These are phyloP conservation scores for Dasyprocta punctata DNA, from an alignment of 2,113 vertebrate species.

Conservation along the genomic window DNA sequence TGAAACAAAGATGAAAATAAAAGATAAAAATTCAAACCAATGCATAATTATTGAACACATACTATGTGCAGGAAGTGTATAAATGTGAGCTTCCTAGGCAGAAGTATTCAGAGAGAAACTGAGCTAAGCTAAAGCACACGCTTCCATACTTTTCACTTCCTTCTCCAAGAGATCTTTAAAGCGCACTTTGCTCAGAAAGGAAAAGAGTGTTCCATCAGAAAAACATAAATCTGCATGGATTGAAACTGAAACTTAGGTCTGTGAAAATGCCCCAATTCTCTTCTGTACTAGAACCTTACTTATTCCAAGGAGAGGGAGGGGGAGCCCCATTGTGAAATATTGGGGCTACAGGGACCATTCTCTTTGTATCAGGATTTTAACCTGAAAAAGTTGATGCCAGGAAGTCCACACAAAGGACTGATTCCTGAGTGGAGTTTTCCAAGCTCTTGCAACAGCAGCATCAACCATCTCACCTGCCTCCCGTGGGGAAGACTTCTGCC, in stretches of 20 bases:
- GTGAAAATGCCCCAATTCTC: background rate
- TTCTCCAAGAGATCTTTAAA: background rate
- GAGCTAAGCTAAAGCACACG: background rate
- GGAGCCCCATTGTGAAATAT: background rate
- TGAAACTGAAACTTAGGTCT: background rate
- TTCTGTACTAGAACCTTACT: background rate
- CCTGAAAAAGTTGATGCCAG: background rate
- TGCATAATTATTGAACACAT: background rate
- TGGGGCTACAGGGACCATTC: background rate
- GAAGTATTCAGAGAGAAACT: background rate
- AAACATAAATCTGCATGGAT: background rate
- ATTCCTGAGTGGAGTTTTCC: conserved; percentile 70
- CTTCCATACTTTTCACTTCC: conserved; percentile 6
- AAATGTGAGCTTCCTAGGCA: background rate
- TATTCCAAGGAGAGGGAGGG: background rate
- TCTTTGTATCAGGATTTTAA: background rate
- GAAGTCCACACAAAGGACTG: background rate
- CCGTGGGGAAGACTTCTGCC: background rate
- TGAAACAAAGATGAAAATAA: background rate
- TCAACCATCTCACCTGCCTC: conserved; percentile 49
- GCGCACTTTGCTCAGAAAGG: background rate
- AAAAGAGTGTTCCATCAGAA: background rate
- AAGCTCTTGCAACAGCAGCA: conserved; percentile 24
- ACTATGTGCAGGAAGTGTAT: background rate
- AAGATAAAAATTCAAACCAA: conserved; percentile 31